Conservation (phyloP, 2,797 vertebrate species). For the Sitta carolinensis region DNA sequence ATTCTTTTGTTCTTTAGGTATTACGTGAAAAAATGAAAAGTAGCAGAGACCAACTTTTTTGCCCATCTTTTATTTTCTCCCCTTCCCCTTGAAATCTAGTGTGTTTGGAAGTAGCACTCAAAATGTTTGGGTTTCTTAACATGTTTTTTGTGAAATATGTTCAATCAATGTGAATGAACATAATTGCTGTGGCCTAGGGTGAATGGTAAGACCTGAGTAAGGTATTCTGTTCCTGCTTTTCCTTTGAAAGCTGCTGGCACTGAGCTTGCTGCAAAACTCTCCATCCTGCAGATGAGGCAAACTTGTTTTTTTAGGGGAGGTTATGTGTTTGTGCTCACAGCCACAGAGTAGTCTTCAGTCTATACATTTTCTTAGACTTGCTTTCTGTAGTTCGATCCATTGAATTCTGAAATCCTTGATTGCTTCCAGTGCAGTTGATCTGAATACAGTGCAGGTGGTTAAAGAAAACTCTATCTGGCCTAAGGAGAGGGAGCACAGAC, state of each 20-base stretch:
- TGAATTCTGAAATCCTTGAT: neutral
- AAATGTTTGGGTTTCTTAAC: fast-evolving
- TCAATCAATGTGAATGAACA: fast-evolving
- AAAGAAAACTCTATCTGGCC: neutral
- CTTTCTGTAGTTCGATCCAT: neutral
- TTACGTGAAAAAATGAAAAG: neutral
- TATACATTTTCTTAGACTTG: neutral
- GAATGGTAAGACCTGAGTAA: neutral
- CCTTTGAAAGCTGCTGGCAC: neutral
- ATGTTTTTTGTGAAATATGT: neutral
- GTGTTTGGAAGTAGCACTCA: neutral
- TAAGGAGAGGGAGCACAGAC: neutral
- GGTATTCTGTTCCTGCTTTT: neutral
- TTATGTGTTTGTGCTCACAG: neutral
- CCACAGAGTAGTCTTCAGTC: neutral
- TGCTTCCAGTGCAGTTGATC: neutral
- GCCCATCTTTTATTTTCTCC: neutral
- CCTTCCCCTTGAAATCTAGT: neutral
- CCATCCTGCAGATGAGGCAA: neutral
- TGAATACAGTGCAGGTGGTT: neutral
- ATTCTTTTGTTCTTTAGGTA: neutral
- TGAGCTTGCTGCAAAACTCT: neutral
- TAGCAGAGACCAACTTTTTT: neutral
- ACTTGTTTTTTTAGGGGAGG: fast-evolving
- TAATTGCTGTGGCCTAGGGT: neutral